A percentile compares a stretch with the other conserved stretches of the same genome.
Evolutionary conservation across 2,888 invertebrate genomes (phyloP).

Genomic region (Lasioglossum vierecki): DNA sequence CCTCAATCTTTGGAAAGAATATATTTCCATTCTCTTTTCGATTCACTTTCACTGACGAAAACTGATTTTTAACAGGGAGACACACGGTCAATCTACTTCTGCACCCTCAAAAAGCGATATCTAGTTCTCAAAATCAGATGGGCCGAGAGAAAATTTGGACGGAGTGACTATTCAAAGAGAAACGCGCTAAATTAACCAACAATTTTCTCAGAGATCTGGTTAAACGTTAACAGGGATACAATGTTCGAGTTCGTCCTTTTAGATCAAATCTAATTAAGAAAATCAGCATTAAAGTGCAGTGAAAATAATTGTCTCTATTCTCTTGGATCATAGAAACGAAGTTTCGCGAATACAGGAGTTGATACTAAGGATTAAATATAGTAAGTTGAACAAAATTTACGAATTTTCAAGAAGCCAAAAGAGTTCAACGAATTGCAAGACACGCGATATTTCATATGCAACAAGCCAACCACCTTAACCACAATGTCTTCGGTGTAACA

Average conservation of each 20-base stretch:
- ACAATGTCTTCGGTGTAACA: conserved; percentile 63
- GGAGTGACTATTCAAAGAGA: not conserved
- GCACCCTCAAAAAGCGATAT: not conserved
- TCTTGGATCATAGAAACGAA: not conserved
- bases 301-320: not conserved
- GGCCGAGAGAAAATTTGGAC: not conserved
- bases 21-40: not conserved
- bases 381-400: not conserved
- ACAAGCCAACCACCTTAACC: conserved; percentile 69
- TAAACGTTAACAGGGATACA: not conserved
- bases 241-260: not conserved
- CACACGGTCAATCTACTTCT: not conserved
- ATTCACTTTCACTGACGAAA: not conserved
- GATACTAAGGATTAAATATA: not conserved
- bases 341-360: not conserved
- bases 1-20: not conserved
- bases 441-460: conserved; percentile 9
- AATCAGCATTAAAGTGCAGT: not conserved
- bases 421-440: not conserved
- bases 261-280: not conserved
- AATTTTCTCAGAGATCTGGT: not conserved
- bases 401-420: not conserved
- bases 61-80: not conserved
- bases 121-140: not conserved
- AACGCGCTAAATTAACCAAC: not conserved